These are phyloP conservation scores for Apotomis turbidana DNA, from an alignment of 2,888 invertebrate genomes.

Conservation along the genomic window DNA sequence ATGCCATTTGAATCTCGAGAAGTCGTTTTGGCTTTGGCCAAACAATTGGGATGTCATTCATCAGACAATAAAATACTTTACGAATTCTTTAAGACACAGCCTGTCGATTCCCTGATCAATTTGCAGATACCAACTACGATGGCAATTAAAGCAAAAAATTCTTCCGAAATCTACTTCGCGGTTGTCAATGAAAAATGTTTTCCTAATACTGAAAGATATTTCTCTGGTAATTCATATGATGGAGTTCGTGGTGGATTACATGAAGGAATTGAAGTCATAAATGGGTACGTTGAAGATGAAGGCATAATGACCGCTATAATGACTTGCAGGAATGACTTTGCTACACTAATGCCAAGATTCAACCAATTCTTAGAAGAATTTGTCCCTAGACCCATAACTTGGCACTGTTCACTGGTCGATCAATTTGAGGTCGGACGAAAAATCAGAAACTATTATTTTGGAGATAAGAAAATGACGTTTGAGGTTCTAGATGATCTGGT, in stretches of 20 bases:
- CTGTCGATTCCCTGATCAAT: constrained; percentile 53
- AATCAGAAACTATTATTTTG: constrained; percentile 58
- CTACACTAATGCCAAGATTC: constrained; percentile 50
- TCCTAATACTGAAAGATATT: constrained; percentile 59
- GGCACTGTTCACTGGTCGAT: constrained; percentile 51
- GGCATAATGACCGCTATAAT: constrained; percentile 66
- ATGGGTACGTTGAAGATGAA: constrained; percentile 88
- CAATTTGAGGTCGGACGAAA: constrained; percentile 58
- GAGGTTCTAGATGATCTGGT: constrained; percentile 51
- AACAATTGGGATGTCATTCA: constrained; percentile 42
- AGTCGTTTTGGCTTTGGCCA: constrained; percentile 56
- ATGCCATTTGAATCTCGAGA: constrained; percentile 63
- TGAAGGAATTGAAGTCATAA: constrained; percentile 85
- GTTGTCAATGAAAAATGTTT: constrained; percentile 61
- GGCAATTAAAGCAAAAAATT: constrained; percentile 47
- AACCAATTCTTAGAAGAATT: constrained; percentile 58
- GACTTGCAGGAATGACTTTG: constrained; percentile 38
- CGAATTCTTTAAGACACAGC: constrained; percentile 61
- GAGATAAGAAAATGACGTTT: constrained; percentile 49
- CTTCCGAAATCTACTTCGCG: constrained; percentile 50
- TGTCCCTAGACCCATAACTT: constrained; percentile 54
- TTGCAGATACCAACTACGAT: constrained; percentile 48
- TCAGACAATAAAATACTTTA: constrained; percentile 60
- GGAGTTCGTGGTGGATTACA: constrained; percentile 74
- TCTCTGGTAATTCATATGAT: constrained; percentile 59